Evolutionary conservation across 2,888 invertebrate genomes (phyloP).

Genomic region (Oscheius sp.): DNA sequence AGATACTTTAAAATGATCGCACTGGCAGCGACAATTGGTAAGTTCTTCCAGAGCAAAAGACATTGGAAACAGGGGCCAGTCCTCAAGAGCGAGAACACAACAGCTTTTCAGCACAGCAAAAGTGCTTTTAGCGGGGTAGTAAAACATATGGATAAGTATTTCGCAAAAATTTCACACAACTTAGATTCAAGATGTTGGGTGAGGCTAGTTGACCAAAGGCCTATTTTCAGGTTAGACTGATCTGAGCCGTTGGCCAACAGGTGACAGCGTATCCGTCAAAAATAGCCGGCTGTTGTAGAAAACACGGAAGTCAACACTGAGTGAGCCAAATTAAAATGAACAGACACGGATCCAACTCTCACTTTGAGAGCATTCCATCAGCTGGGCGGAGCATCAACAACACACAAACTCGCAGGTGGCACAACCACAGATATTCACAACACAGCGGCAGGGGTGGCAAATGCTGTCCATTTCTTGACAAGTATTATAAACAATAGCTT

Average conservation of each 20-base stretch:
- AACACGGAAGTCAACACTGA: neutral
- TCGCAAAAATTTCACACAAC: too few species aligned
- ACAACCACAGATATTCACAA: constrained; percentile 12
- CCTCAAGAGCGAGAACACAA: neutral
- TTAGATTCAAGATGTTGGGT: neutral
- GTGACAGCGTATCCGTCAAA: constrained; percentile 11
- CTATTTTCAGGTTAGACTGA: constrained; percentile 1
- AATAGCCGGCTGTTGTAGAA: neutral
- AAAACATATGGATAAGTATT: neutral
- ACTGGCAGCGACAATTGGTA: too few species aligned
- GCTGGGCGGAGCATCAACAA: constrained; percentile 26
- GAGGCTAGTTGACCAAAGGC: neutral
- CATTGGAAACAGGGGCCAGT: neutral
- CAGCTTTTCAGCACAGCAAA: too few species aligned
- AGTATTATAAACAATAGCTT: too few species aligned
- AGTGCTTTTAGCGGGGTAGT: constrained; percentile 4
- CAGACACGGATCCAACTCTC: neutral
- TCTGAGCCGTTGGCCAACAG: constrained; percentile 17
- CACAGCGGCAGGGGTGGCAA: constrained; percentile 12
- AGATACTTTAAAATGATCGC: too few species aligned
- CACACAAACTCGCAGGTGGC: constrained; percentile 27
- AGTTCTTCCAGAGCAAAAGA: neutral
- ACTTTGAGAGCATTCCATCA: neutral
- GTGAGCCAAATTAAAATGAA: neutral
- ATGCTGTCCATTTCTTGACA: neutral